Base-by-base conservation (phyloP, 2,113 vertebrate genomes). In the Baryphthengus martii region DNA sequence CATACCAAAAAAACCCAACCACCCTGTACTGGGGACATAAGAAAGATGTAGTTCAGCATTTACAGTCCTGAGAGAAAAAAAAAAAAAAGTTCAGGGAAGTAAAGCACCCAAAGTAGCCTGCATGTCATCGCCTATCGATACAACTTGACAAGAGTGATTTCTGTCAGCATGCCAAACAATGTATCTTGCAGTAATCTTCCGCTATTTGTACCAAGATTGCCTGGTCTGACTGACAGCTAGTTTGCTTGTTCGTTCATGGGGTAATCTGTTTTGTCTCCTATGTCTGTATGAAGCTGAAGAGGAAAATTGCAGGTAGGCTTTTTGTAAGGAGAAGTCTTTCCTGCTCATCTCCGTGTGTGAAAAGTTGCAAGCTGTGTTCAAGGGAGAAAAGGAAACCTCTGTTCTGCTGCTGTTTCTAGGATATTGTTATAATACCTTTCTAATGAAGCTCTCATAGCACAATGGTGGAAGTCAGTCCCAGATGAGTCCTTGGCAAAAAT, bases 251-350 rank as follows among this genome's bases (percentile, higher is more conserved):
- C 73, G 52, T 96, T 97, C 87, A 50, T 80, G 71, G 63, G 35
- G n/a, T 94, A 83, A 94, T 96, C 92, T 93, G 66, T 90, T 94
- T 96, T 94, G 92, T 93, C 90, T 95, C 71, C 71, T 83, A 35
- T 16, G 10, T 77, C 81, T 89, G 4, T 79, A 56, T 50, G 74
- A 85, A 96, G 71, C 85, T 85, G 73, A 86, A 90, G 92, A 91
- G 81, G 81, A 92, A 96, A 92, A 96, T 83, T 88, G n/a, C 53
- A 70, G 40, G 86, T 91, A 52, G 71, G 33, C 4, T 89, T 80
- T 92, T 63, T 76, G 25, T 83, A 88, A 11, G 56, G 49, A 10
- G 19, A 25, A 62, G 45, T 50, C 66, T 67, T 90, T 75, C 24
- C 56, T 87, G 28, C 50, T 77, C 14, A 37, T 71, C 24, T 53